Evolutionary conservation across 2,797 vertebrate species (phyloP).

Genomic region (Gobio occitaniae): DNA sequence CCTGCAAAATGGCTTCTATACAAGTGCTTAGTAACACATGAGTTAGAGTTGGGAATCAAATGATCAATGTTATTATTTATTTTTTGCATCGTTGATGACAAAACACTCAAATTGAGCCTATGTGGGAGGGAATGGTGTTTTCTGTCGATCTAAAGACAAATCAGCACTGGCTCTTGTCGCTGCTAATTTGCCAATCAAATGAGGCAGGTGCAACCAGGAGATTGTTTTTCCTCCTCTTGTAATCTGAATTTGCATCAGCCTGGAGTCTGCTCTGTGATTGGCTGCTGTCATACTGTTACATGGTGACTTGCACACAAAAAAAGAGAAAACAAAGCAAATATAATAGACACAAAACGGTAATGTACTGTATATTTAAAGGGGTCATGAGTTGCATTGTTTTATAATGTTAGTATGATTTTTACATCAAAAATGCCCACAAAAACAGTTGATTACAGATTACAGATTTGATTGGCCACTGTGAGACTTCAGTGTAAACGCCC

Average conservation of each 20-base stretch:
- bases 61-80: not conserved
- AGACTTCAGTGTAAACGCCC: too few relatives aligned
- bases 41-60: not conserved
- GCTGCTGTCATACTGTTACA: constrained; percentile 66
- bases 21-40: not conserved
- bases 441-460: too few relatives aligned
- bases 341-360: constrained; percentile 42
- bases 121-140: not conserved
- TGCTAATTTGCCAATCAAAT: constrained; percentile 80
- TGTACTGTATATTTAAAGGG: not conserved
- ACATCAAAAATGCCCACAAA: too few relatives aligned
- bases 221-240: constrained; percentile 53
- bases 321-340: constrained; percentile 59
- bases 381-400: too few relatives aligned
- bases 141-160: constrained; percentile 10
- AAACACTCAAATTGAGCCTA: not conserved
- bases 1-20: not conserved
- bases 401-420: too few relatives aligned
- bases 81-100: not conserved
- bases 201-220: constrained; percentile 69
- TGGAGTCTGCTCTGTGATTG: constrained; percentile 59
- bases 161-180: not conserved
- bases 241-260: constrained; percentile 67
- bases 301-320: constrained; percentile 54
- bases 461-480: too few relatives aligned